Conservation (phyloP, 2,797 vertebrate species). For the Garrulus glandarius region DNA sequence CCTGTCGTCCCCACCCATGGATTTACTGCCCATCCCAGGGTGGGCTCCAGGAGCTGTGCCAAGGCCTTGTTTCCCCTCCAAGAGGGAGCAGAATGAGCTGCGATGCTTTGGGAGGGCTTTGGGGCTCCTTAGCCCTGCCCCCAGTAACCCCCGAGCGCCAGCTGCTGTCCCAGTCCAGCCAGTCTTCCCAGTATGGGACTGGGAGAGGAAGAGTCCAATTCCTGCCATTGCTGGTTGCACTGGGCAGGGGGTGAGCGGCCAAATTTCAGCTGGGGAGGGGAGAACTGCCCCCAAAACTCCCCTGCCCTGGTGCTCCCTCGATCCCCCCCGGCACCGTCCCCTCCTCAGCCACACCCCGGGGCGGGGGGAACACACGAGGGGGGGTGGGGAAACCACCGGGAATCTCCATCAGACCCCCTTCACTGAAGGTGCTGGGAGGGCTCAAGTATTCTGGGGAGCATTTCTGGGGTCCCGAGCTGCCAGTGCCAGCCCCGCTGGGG, state of each 20-base stretch:
- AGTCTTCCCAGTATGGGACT: background rate
- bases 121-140: background rate
- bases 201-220: rapidly evolving
- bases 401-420: background rate
- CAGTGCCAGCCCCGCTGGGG: background rate
- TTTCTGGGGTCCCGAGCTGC: background rate
- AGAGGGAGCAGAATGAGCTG: background rate
- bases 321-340: background rate
- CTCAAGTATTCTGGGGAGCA: rapidly evolving
- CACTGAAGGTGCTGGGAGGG: background rate
- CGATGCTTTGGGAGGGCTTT: background rate
- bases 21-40: rapidly evolving
- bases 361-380: background rate
- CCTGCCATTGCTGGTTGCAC: background rate
- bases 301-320: background rate
- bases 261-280: background rate
- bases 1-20: rapidly evolving
- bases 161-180: background rate
- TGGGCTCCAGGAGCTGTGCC: background rate
- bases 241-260: rapidly evolving
- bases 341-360: background rate
- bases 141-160: background rate
- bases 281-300: background rate
- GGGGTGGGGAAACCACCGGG: rapidly evolving
- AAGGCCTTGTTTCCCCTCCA: background rate